These are phyloP conservation scores for Burhinus bistriatus DNA, from an alignment of 2,113 vertebrate genomes.

Conservation along the genomic window DNA sequence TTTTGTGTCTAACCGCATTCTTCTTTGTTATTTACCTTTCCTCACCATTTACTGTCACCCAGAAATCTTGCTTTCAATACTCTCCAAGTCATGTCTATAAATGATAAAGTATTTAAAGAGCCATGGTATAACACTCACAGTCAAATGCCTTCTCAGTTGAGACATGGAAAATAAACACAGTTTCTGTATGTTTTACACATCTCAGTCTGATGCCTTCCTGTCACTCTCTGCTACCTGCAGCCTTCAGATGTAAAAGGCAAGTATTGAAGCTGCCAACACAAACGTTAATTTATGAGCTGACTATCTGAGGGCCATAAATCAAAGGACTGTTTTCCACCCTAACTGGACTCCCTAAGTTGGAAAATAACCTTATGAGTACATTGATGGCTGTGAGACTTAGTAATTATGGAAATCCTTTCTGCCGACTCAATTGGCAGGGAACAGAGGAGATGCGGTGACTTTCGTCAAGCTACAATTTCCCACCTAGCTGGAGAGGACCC, in stretches of 20 bases:
- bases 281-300: conserved; percentile 28
- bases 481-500: not conserved
- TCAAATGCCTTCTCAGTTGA: conserved; percentile 34
- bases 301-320: not conserved
- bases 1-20: conserved; percentile 26
- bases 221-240: conserved; percentile 24
- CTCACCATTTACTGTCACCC: not conserved
- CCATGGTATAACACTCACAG: not conserved
- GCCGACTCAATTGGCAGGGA: not conserved
- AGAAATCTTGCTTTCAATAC: not conserved
- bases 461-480: not conserved
- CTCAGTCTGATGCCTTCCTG: not conserved
- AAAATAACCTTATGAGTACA: not conserved
- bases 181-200: conserved; percentile 20
- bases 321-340: conserved; percentile 3
- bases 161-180: not conserved
- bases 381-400: not conserved
- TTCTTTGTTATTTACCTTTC: conserved; percentile 52
- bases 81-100: conserved; percentile 15
- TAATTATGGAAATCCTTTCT: not conserved
- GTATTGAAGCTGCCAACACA: conserved; percentile 10
- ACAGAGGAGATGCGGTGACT: not conserved
- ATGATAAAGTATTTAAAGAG: conserved; percentile 16
- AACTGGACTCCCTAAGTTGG: not conserved
- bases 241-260: conserved; percentile 16